Evolutionary conservation across 2,113 vertebrate species (phyloP).

Genomic region (Limnothrissa miodon): DNA sequence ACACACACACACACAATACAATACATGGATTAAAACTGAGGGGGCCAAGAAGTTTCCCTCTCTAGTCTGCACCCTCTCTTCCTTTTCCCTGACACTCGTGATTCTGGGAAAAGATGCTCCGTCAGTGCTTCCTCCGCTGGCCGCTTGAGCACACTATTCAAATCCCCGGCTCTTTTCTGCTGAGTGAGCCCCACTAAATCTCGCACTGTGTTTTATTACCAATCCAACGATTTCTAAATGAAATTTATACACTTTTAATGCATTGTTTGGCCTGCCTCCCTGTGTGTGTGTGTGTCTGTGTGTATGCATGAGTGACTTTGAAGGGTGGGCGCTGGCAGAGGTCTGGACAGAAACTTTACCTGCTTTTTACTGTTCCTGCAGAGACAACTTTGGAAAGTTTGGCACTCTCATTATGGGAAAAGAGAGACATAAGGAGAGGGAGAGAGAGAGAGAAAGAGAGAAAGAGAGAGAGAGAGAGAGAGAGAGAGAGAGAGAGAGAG

Average conservation of each 20-base stretch:
- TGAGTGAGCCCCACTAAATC: constrained; percentile 32
- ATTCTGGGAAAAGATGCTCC: background rate
- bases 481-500: constrained; percentile 9
- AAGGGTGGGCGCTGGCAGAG: constrained; percentile 43
- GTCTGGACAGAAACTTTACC: constrained; percentile 28
- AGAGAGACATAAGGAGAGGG: background rate
- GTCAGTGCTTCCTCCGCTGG: constrained; percentile 19
- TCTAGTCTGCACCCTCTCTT: background rate
- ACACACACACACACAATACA: too few species aligned
- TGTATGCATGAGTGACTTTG: constrained; percentile 9
- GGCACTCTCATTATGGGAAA: constrained; percentile 10
- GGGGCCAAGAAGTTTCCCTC: background rate
- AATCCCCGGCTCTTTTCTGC: constrained; percentile 36
- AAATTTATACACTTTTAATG: constrained; percentile 46
- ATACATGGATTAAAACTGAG: background rate
- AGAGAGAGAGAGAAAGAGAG: constrained; percentile 28
- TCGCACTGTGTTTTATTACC: constrained; percentile 33
- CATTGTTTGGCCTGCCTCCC: constrained; percentile 45
- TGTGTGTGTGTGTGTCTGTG: constrained; percentile 1
- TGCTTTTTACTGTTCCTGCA: constrained; percentile 57
- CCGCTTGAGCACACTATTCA: constrained; percentile 6
- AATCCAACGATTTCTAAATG: constrained; percentile 37
- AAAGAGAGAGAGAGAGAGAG: constrained; percentile 20
- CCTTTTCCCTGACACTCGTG: background rate
- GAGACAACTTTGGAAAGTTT: constrained; percentile 51